A percentile compares a stretch with the other conserved stretches of the same genome.
Evolutionary conservation across 1,140 invertebrate genomes (phyloP).

Genomic region (Drosophila sulfurigaster): DNA sequence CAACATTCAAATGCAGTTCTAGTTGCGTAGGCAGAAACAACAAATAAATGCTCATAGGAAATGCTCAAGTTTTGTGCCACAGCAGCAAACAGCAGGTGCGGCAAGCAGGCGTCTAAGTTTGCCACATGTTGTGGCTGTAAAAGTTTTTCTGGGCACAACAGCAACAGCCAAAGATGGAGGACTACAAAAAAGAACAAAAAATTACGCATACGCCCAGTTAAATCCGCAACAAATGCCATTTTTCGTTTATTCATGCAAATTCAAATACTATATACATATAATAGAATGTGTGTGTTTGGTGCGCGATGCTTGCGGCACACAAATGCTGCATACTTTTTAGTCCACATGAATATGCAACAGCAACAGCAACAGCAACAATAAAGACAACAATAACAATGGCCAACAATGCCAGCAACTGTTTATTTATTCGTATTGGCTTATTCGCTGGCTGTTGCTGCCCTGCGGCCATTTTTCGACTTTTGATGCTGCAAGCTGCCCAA

Average conservation of each 20-base stretch:
- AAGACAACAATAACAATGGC: constrained; percentile 21
- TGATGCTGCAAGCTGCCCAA: constrained; percentile 49
- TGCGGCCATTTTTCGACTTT: constrained; percentile 49
- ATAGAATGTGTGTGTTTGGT: background rate
- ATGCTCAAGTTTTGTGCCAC: constrained; percentile 55
- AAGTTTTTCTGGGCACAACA: constrained; percentile 42
- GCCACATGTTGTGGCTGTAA: constrained; percentile 68
- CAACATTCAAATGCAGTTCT: constrained; percentile 65
- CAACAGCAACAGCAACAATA: constrained; percentile 1
- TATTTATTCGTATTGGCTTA: constrained; percentile 45
- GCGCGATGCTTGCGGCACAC: constrained; percentile 21
- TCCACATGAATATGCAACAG: constrained; percentile 41
- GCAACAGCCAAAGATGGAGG: background rate
- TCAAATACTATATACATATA: background rate
- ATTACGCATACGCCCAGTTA: constrained; percentile 64
- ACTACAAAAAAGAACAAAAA: constrained; percentile 49
- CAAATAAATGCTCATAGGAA: constrained; percentile 59
- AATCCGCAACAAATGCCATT: constrained; percentile 37
- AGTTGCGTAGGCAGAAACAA: constrained; percentile 46
- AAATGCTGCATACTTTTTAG: constrained; percentile 50
- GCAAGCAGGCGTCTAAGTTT: constrained; percentile 43
- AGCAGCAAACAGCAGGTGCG: background rate
- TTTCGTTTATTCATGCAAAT: constrained; percentile 42
- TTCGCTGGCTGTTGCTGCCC: constrained; percentile 32
- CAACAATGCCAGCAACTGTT: constrained; percentile 34